A percentile compares a stretch with the other conserved stretches of the same genome.
Evolutionary conservation across 2,113 vertebrate species (phyloP).

Genomic region (Gobius niger): DNA sequence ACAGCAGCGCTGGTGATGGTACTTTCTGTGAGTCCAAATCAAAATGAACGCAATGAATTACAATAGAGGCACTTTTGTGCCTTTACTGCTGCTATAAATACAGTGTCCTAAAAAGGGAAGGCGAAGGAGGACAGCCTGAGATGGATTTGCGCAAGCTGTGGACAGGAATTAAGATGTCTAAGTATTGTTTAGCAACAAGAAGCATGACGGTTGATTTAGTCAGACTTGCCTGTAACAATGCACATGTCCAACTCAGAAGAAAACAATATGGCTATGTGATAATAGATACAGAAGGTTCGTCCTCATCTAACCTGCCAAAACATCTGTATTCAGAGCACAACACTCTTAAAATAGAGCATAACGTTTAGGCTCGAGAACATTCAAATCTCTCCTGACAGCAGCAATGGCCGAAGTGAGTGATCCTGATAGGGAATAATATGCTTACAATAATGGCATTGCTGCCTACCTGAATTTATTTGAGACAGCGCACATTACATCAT

Average conservation of each 20-base stretch:
- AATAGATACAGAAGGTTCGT: not conserved
- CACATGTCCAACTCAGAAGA: constrained; percentile 27
- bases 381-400: constrained; percentile 43
- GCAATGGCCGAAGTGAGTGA: constrained; percentile 60
- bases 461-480: constrained; percentile 69
- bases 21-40: constrained; percentile 46
- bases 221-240: constrained; percentile 12
- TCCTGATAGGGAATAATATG: constrained; percentile 62
- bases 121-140: constrained; percentile 46
- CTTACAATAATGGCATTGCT: constrained; percentile 57
- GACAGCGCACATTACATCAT: constrained; percentile 64
- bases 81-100: constrained; percentile 61
- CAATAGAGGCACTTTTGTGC: constrained; percentile 58
- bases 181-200: constrained; percentile 15
- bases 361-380: constrained; percentile 44
- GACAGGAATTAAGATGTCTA: constrained; percentile 55
- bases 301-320: constrained; percentile 53
- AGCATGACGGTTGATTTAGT: constrained; percentile 1
- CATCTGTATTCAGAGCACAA: constrained; percentile 47
- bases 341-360: constrained; percentile 59
- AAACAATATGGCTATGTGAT: not conserved
- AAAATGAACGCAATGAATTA: constrained; percentile 64
- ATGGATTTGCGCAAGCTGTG: constrained; percentile 29
- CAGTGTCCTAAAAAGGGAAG: constrained; percentile 54
- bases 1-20: constrained; percentile 48